phyloP scores from a whole-genome alignment of 2,797 vertebrate species.

The Chromis chromis region DNA sequence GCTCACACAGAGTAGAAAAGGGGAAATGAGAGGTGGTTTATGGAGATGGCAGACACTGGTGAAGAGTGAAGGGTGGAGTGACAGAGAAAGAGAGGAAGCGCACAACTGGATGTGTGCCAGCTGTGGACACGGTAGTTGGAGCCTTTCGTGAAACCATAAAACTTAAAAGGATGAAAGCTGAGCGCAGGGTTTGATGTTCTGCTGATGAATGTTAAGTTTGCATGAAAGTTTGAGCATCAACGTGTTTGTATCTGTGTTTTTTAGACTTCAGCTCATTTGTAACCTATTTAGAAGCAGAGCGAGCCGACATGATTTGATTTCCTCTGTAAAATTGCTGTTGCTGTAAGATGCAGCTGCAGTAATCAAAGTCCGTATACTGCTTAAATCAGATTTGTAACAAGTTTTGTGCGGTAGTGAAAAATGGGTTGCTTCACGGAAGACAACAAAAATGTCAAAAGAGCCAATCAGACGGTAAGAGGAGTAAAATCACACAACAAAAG shows the following conservation, averaged over 20 bases:
- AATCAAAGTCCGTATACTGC: not conserved
- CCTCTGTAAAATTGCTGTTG: conserved; percentile 7
- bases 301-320: conserved; percentile 15
- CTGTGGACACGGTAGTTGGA: conserved; percentile 12
- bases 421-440: not conserved
- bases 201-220: conserved; percentile 25
- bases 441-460: conserved; percentile 27
- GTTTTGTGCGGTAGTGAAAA: conserved; percentile 4
- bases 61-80: conserved; percentile 30
- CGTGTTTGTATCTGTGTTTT: not conserved
- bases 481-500: conserved; percentile 55
- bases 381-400: conserved; percentile 20
- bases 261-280: conserved; percentile 7
- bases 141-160: conserved; percentile 32
- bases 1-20: not conserved
- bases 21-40: conserved; percentile 31
- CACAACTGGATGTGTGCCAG: conserved; percentile 51
- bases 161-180: conserved; percentile 40
- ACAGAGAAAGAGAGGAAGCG: conserved; percentile 33
- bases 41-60: conserved; percentile 13
- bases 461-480: conserved; percentile 8
- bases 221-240: conserved; percentile 9
- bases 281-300: conserved; percentile 13
- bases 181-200: conserved; percentile 22
- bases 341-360: conserved; percentile 1